These are phyloP conservation scores for Drosophila lini DNA, from an alignment of 1,140 invertebrate genomes.

Conservation along the genomic window DNA sequence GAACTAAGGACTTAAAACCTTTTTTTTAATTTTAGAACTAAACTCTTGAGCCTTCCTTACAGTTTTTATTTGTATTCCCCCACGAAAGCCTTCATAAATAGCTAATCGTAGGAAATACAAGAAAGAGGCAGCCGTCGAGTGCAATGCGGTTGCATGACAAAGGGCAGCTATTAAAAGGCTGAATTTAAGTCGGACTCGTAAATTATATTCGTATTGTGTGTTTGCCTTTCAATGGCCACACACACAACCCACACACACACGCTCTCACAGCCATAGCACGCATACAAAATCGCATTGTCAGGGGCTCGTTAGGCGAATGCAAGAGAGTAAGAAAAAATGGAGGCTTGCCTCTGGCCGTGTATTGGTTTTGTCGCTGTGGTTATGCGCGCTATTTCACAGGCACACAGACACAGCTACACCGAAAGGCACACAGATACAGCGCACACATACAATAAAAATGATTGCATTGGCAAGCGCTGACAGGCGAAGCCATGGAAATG, in stretches of 20 bases:
- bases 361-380: slow-evolving; percentile 68
- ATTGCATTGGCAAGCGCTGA: slow-evolving; percentile 76
- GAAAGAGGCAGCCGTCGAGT: slow-evolving; percentile 29
- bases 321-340: slow-evolving; percentile 32
- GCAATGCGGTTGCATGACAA: slow-evolving; percentile 61
- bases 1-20: background rate
- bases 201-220: slow-evolving; percentile 75
- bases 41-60: background rate
- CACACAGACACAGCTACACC: slow-evolving; percentile 27
- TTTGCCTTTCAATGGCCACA: slow-evolving; percentile 37
- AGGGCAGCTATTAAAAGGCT: slow-evolving; percentile 62
- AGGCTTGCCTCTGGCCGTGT: slow-evolving; percentile 38
- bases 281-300: slow-evolving; percentile 49
- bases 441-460: slow-evolving; percentile 72
- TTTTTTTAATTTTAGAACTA: background rate
- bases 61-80: too few relatives aligned
- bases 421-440: slow-evolving; percentile 14
- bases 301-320: slow-evolving; percentile 44
- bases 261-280: slow-evolving; percentile 9
- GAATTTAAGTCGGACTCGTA: slow-evolving; percentile 34
- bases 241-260: slow-evolving; percentile 10
- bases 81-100: slow-evolving; percentile 27
- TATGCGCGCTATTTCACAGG: slow-evolving; percentile 65
- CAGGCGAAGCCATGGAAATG: slow-evolving; percentile 27
- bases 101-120: slow-evolving; percentile 52